Evolutionary conservation across 2,888 invertebrate species (phyloP).

Genomic region (Meliscaeva auricollis): DNA sequence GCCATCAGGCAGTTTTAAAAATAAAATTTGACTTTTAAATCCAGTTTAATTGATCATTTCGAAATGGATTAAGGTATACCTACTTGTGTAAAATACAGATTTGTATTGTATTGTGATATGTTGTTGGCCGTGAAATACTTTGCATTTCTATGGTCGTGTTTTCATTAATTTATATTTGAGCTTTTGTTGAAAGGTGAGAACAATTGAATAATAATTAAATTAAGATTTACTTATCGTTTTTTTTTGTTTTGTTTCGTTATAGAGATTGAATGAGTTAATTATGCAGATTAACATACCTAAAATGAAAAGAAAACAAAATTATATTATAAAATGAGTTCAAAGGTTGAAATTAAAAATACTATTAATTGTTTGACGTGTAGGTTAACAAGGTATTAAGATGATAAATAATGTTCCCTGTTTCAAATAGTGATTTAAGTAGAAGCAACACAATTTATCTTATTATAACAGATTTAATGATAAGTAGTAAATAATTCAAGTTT

Average conservation of each 20-base stretch:
- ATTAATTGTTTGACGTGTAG: not conserved
- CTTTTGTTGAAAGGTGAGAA: slow-evolving; percentile 22
- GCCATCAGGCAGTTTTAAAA: not conserved
- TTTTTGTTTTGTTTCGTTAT: too few species aligned
- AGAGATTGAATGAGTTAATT: slow-evolving; percentile 10
- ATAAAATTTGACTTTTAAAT: slow-evolving; percentile 30
- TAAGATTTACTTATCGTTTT: slow-evolving; percentile 31
- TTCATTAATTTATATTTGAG: not conserved
- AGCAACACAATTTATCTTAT: too few species aligned
- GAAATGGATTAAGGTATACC: not conserved
- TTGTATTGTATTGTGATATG: too few species aligned
- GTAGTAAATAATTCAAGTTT: too few species aligned
- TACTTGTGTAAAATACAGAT: too few species aligned
- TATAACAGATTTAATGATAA: too few species aligned
- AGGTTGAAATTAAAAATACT: not conserved
- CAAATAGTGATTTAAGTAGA: too few species aligned
- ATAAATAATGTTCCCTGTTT: not conserved
- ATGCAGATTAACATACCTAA: slow-evolving; percentile 39
- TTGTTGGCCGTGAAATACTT: slow-evolving; percentile 59
- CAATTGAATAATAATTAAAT: slow-evolving; percentile 32
- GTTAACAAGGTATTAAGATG: not conserved
- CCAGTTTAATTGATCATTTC: slow-evolving; percentile 19
- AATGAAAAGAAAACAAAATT: slow-evolving; percentile 15
- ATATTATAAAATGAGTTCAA: slow-evolving; percentile 6
- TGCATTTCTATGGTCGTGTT: not conserved